Base-by-base conservation (phyloP, 2,113 vertebrate species). In the Rallus limicola region DNA sequence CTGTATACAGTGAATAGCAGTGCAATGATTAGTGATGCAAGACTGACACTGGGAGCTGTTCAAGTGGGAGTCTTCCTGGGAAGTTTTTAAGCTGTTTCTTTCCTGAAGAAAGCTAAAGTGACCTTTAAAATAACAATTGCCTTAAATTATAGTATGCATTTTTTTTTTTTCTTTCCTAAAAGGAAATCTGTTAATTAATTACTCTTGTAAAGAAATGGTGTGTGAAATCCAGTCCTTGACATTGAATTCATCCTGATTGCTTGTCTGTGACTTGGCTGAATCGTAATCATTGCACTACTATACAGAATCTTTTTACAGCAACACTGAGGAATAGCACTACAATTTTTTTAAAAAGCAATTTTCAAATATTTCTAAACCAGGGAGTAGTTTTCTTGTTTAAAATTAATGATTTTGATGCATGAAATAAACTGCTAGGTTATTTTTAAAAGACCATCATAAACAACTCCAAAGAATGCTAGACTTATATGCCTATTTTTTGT, bases 41-140 rank as follows among this genome's bases (percentile, higher is more conserved):
- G 76, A 63, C 79, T 62, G 69, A 71, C 63, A 25, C 68, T 19
- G 46, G 82, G 10, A 86, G 91, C 90, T 62, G 29, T 50, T 87
- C 38, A 65, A 55, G 67, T 44, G 76, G 92, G 87, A 82, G 72
- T 72, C 38, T 70, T 81, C 63, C 17, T 78, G 70, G 63, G 65
- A 82, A 67, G 34, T 84, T 94, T 40, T 9, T 7, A 70, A 86
- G 80, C 19, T 79, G 16, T 93, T 88, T 90, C 82, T 95, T 96
- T 95, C 77, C 78, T 76, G 60, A 94, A 93, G 87, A 76, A 78
- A 92, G 78, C 91, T 91, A 52, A 97, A 95, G 53, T 95, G 96
- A 88, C 97, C 96, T 97, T 97, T 55, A 80, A 77, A 91, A 94
- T 14, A 82, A 88, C 60, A 63, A 79, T 97, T 95, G 94, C 97